These are phyloP conservation scores for Chamaea fasciata DNA, from an alignment of 2,113 vertebrate genomes.

Conservation along the genomic window DNA sequence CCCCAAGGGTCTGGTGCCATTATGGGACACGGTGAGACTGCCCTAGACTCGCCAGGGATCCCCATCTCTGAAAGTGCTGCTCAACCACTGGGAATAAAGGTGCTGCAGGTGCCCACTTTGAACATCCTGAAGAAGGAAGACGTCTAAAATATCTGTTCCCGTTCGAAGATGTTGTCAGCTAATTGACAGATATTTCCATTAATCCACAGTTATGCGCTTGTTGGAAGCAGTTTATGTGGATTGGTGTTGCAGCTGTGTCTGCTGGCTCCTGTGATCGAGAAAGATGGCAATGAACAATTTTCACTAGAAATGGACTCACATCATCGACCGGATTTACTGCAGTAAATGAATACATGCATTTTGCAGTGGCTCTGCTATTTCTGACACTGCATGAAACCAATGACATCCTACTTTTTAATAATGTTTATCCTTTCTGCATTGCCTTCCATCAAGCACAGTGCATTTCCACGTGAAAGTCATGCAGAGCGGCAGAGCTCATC, in stretches of 20 bases:
- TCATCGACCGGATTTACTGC: not conserved
- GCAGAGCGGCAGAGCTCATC: not conserved
- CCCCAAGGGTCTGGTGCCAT: fast-evolving
- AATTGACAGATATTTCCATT: not conserved
- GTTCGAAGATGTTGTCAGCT: not conserved
- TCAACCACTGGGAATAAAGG: not conserved
- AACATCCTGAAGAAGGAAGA: not conserved
- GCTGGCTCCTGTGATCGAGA: not conserved
- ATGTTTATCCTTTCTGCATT: not conserved
- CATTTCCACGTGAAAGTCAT: not conserved
- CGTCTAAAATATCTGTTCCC: not conserved
- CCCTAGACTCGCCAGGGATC: fast-evolving
- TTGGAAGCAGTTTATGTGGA: fast-evolving
- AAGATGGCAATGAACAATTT: not conserved
- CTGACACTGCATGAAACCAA: not conserved
- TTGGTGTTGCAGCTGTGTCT: not conserved
- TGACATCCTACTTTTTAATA: not conserved
- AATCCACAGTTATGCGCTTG: not conserved
- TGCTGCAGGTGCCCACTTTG: not conserved
- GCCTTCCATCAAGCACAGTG: not conserved
- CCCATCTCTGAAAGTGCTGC: not conserved
- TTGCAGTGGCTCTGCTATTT: not conserved
- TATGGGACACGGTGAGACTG: fast-evolving
- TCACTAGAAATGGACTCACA: not conserved
- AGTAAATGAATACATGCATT: not conserved